Base-by-base conservation (phyloP, 1,140 invertebrate genomes). In the Brachionus manjavacas region DNA sequence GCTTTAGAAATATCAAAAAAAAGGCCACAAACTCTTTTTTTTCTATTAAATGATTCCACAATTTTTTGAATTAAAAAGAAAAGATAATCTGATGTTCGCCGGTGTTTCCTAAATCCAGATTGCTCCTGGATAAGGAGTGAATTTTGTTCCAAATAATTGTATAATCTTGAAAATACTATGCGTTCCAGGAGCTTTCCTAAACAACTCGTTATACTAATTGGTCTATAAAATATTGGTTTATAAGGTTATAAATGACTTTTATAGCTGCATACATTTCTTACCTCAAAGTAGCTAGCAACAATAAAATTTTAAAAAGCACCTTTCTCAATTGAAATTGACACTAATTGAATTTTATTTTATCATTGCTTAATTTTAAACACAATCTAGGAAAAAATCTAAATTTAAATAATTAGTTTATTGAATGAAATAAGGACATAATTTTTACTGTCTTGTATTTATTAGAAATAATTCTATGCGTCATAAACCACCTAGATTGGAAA, bases 401-500 rank as follows among this genome's bases (percentile, higher is more conserved):
- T 52, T 14, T 6, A 52, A 52, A 35, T 35, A 35, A 35, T 35
- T 35, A 35, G 31, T 35, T 35, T 35, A 35, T 35, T 35, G 31
- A 35, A 35, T 3, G 7, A 60, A 60, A 60, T 20, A 60, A 7
- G 52, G 52, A 60, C 52, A 60, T 60, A 25, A 20, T 8, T 60
- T 60, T 20, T 7, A 60, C 3, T 60, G n/a, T 60, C 16, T 60
- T 60, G 0, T 20, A 20, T 60, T 60, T 20, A 35, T 35, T 35
- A 35, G 25, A 20, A 20, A 60, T 60, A 60, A 23, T 23, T 60
- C 52, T 60, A 60, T 60, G 52, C 52, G 52, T 60, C 16, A 60
- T 60, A 60, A 60, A 60, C 52, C 20, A 60, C 52, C 52, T 60
- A 72, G 68, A 72, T 35, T 39, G 35, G 31, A 72, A 72, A 72